phyloP scores from a whole-genome alignment of 2,797 vertebrate species.

The Coregonus sp. region DNA sequence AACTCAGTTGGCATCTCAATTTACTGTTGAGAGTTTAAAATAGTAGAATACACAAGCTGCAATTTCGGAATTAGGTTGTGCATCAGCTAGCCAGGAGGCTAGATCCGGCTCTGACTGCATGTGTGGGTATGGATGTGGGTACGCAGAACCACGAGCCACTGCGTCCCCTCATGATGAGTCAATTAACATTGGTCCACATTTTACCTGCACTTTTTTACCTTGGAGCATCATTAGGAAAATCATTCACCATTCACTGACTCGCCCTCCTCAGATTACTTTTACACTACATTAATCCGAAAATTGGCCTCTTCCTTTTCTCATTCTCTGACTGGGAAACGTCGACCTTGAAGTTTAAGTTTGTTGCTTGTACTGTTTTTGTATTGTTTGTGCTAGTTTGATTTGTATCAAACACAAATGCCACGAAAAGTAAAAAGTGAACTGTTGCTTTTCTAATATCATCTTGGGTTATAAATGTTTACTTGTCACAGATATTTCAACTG shows the following conservation, averaged over 20 bases:
- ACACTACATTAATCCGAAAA: constrained; percentile 49
- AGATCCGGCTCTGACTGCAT: too few relatives aligned
- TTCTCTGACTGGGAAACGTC: constrained; percentile 20
- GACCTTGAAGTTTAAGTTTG: neutral
- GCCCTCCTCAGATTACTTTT: constrained; percentile 34
- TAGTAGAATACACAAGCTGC: too few relatives aligned
- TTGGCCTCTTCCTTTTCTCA: constrained; percentile 35
- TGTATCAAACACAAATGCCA: neutral
- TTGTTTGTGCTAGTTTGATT: neutral
- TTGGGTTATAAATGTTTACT: neutral
- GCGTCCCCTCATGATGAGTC: neutral
- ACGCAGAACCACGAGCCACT: too few relatives aligned
- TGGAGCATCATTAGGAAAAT: constrained; percentile 26
- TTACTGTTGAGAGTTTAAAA: too few relatives aligned
- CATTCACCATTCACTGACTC: constrained; percentile 26
- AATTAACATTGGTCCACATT: constrained; percentile 23
- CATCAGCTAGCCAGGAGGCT: too few relatives aligned
- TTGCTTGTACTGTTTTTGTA: neutral
- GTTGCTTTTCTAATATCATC: neutral
- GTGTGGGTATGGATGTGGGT: too few relatives aligned
- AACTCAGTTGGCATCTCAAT: too few relatives aligned
- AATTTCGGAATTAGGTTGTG: too few relatives aligned
- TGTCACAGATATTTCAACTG: neutral
- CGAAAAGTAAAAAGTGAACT: neutral
- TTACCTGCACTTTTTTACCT: constrained; percentile 28